Percentiles rank a stretch among this genome's conserved stretches.
phyloP scores from a whole-genome alignment of 2,113 vertebrate species.

The Dissostichus mawsoni region DNA sequence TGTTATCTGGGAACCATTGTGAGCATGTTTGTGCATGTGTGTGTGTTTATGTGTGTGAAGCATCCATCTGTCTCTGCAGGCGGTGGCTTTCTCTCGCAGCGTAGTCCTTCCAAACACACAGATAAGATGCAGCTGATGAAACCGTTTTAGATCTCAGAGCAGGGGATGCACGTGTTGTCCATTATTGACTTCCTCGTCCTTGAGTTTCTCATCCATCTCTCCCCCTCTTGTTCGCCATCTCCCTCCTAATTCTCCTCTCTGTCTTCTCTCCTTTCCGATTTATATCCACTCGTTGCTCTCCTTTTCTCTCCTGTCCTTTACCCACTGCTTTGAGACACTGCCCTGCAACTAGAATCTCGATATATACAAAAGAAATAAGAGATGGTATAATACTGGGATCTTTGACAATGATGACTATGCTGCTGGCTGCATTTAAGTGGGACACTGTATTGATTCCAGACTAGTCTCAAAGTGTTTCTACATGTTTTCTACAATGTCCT shows the following conservation, averaged over 20 bases:
- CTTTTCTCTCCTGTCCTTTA: conserved; percentile 4
- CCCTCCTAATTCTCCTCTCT: neutral
- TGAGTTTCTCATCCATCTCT: conserved; percentile 45
- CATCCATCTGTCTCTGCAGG: conserved; percentile 64
- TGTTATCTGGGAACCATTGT: conserved; percentile 72
- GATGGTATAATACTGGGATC: neutral
- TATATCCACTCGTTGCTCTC: neutral
- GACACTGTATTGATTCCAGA: conserved; percentile 40
- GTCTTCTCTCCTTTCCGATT: conserved; percentile 20
- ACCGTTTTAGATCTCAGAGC: conserved; percentile 64
- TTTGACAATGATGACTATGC: conserved; percentile 19
- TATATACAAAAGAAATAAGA: neutral
- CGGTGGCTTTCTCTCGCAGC: conserved; percentile 38
- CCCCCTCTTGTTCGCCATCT: conserved; percentile 6
- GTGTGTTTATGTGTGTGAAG: conserved; percentile 26
- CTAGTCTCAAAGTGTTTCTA: conserved; percentile 23
- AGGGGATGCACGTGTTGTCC: conserved; percentile 61
- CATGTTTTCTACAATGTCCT: conserved; percentile 20
- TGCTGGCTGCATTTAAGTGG: conserved; percentile 38
- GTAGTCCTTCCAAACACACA: conserved; percentile 33
- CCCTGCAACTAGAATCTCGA: conserved; percentile 1
- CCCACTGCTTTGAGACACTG: conserved; percentile 1
- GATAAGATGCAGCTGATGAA: conserved; percentile 79
- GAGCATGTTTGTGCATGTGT: conserved; percentile 42
- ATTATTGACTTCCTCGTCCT: conserved; percentile 74